Evolutionary conservation across 2,797 vertebrate genomes (phyloP).

Genomic region (Megalops cyprinoides): DNA sequence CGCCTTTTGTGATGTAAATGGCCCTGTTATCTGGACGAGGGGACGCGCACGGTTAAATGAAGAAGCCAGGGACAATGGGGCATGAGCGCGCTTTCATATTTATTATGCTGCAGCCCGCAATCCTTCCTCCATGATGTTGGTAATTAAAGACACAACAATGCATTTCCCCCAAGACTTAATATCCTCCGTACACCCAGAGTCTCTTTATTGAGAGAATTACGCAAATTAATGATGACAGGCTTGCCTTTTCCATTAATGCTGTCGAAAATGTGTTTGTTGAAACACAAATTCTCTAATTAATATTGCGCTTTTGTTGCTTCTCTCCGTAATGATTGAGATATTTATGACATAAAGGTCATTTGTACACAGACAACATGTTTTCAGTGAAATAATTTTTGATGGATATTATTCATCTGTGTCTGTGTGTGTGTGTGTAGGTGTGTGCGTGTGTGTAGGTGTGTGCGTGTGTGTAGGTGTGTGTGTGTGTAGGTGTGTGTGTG

Average conservation of each 20-base stretch:
- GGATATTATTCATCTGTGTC: no score
- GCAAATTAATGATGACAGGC: constrained; percentile 13
- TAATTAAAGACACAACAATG: constrained; percentile 43
- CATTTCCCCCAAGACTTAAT: constrained; percentile 15
- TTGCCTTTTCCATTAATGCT: constrained; percentile 16
- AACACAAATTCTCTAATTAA: constrained; percentile 29
- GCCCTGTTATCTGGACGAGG: constrained; percentile 64
- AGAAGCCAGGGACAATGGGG: constrained; percentile 63
- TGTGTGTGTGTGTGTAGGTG: not conserved
- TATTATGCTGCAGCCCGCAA: constrained; percentile 63
- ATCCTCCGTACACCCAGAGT: constrained; percentile 22
- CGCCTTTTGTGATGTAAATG: constrained; percentile 74
- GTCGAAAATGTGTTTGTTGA: constrained; percentile 21
- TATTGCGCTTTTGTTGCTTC: constrained; percentile 23
- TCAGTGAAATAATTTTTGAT: not conserved
- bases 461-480: not conserved
- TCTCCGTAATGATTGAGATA: constrained; percentile 1
- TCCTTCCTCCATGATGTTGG: constrained; percentile 54
- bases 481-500: not conserved
- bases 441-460: not conserved
- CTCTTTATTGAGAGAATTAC: constrained; percentile 23
- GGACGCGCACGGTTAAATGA: constrained; percentile 29
- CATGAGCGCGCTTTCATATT: constrained; percentile 65
- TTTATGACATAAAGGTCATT: constrained; percentile 19
- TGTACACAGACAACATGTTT: not conserved